Base-by-base conservation (phyloP, 2,888 invertebrate genomes). In the Alloplasta piceator region DNA sequence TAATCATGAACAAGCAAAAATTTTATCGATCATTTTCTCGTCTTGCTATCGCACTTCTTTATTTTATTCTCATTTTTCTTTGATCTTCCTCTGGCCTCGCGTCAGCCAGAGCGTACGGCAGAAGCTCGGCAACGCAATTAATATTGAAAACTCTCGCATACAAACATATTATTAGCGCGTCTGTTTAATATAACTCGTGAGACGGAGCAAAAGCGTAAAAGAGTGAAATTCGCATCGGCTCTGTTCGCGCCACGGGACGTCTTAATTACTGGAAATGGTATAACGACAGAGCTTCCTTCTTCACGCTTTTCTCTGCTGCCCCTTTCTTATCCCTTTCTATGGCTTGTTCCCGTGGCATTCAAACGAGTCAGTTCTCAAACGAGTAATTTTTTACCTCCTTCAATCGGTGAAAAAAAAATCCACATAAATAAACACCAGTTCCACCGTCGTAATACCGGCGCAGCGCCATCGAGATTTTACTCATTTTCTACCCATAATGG, bases 231-330 rank as follows among this genome's bases (percentile, higher is more conserved):
- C 41, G 56, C 73, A 56, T 64, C 56, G 64, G 52, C 63, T 55
- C 43, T 26, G 66, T 52, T 52, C 66, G 75, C 83, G 36, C 83
- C 72, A 64, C 75, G 78, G 80, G 83, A 83, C 78, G 83, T 78
- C 83, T 80, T 83, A 78, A 80, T 83, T 83, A 80, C 80, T 76
- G 68, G 68, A 68, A 78, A 71, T 64, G 52, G 41, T 78, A 66
- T 14, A 58, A 66, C 63, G 56, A 46, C 41, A n/a, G 14, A 43
- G 56, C n/a, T 55, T 77, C 38, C 60, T 36, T 6, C 5, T 52
- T n/a, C 16, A 14, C 16, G 12, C 16, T 52, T 52, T 26, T 26
- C 26, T 52, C 52, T 14, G 7, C 52, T 14, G 7, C 16, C 6
- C 16, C 7, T 43, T 10, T n/a, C 10, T 56, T 36, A 60, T 43